Percentiles rank a stretch among this genome's conserved stretches.
Evolutionary conservation across 2,797 vertebrate species (phyloP).

Genomic region (Poeciliopsis paucimaculata): DNA sequence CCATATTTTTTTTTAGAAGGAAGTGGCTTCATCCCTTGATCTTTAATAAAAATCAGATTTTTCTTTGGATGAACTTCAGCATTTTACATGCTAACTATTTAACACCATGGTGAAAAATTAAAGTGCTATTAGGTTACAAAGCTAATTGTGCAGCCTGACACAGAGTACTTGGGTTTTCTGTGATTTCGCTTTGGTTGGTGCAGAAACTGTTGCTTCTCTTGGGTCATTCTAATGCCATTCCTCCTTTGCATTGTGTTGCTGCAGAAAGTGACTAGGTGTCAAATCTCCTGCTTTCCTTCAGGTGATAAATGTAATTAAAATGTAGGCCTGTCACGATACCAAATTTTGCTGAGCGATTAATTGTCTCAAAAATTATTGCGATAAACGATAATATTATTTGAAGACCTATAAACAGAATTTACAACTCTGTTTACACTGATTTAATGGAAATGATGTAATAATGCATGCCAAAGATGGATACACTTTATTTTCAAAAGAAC

Average conservation of each 20-base stretch:
- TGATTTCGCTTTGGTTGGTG: background rate
- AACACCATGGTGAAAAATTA: too few species aligned
- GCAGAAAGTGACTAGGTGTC: background rate
- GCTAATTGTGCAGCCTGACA: background rate
- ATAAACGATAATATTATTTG: too few species aligned
- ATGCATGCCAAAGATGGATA: too few species aligned
- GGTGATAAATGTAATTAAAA: background rate
- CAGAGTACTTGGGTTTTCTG: background rate
- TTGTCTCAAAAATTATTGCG: too few species aligned
- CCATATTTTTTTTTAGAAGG: background rate
- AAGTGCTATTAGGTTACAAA: too few species aligned
- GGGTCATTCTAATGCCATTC: background rate
- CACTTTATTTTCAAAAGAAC: too few species aligned
- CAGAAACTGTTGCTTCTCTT: background rate
- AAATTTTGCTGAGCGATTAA: too few species aligned
- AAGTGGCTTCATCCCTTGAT: background rate
- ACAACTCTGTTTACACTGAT: too few species aligned
- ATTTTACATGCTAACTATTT: background rate
- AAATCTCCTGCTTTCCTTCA: background rate
- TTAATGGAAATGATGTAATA: too few species aligned
- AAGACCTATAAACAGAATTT: too few species aligned
- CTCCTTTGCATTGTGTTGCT: background rate
- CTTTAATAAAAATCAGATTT: background rate
- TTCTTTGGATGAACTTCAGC: background rate
- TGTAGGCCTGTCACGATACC: too few species aligned